Percentiles rank a stretch among this genome's conserved stretches.
Evolutionary conservation across 2,888 invertebrate genomes (phyloP).

Genomic region (Perdita meconis): DNA sequence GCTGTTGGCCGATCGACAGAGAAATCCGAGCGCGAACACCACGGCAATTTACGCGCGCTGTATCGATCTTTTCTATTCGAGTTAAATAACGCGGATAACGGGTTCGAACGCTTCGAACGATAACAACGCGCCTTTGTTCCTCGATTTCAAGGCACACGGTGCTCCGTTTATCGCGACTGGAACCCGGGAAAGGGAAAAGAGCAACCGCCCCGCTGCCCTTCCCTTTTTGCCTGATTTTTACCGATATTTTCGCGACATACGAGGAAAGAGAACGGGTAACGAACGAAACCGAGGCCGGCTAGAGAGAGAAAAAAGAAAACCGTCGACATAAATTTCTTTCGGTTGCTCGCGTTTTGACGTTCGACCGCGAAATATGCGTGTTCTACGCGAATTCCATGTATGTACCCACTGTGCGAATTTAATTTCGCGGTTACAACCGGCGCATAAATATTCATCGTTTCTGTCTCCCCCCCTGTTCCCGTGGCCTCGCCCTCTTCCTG

Average conservation of each 20-base stretch:
- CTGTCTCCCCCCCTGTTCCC: too few relatives aligned
- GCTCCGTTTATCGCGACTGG: background rate
- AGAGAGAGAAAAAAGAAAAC: background rate
- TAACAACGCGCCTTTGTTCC: constrained; percentile 14
- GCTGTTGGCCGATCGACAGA: background rate
- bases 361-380: constrained; percentile 61
- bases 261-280: background rate
- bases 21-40: background rate
- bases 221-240: background rate
- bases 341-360: constrained; percentile 36
- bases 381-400: constrained; percentile 27
- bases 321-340: constrained; percentile 18
- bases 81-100: constrained; percentile 22
- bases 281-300: background rate
- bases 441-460: constrained; percentile 78
- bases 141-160: constrained; percentile 1
- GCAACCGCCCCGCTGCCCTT: background rate
- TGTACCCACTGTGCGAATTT: constrained; percentile 74
- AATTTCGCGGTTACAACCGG: constrained; percentile 71
- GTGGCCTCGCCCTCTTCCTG: constrained; percentile 57
- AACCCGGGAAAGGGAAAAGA: background rate
- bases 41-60: background rate
- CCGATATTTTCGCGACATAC: background rate
- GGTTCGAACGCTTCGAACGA: background rate
- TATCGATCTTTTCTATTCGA: background rate